These are phyloP conservation scores for Conus canariensis DNA, from an alignment of 2,888 invertebrate species.

Conservation along the genomic window DNA sequence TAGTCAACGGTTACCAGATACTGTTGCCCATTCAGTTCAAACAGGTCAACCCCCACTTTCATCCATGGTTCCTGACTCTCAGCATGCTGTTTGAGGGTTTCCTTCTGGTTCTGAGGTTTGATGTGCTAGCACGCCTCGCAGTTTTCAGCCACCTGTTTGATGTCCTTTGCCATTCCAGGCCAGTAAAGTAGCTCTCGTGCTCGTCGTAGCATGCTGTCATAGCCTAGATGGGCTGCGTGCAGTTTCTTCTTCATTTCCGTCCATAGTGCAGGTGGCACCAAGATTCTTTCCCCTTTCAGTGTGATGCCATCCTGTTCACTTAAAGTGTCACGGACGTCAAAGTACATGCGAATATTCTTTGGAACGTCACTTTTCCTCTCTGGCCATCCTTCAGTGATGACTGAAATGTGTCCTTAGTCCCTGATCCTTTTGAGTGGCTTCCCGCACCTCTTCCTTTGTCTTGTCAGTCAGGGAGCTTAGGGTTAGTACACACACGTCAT, in stretches of 20 bases:
- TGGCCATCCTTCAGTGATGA: slow-evolving; percentile 43
- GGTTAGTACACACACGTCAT: not conserved
- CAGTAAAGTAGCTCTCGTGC: slow-evolving; percentile 42
- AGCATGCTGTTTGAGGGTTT: slow-evolving; percentile 26
- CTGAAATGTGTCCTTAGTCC: not conserved
- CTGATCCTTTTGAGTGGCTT: slow-evolving; percentile 16
- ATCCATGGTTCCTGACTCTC: slow-evolving; percentile 40
- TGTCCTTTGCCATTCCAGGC: slow-evolving; percentile 33
- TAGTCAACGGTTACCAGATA: slow-evolving; percentile 22
- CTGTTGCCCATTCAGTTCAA: slow-evolving; percentile 33
- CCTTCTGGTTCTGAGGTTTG: slow-evolving; percentile 26
- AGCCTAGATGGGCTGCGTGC: slow-evolving; percentile 47
- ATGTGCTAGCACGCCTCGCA: slow-evolving; percentile 20
- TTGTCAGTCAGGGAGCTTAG: not conserved
- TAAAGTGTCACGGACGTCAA: slow-evolving; percentile 40
- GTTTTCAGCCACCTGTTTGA: slow-evolving; percentile 28
- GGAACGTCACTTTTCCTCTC: slow-evolving; percentile 28
- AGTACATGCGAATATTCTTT: slow-evolving; percentile 23
- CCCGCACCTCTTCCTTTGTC: not conserved
- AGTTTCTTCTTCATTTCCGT: slow-evolving; percentile 40
- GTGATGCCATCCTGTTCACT: slow-evolving; percentile 34
- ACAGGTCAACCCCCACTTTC: slow-evolving; percentile 38
- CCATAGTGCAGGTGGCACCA: slow-evolving; percentile 40
- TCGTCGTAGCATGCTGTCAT: slow-evolving; percentile 46
- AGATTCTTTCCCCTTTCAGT: slow-evolving; percentile 42